phyloP scores from a whole-genome alignment of 2,113 vertebrate genomes.

The Buteo buteo region DNA sequence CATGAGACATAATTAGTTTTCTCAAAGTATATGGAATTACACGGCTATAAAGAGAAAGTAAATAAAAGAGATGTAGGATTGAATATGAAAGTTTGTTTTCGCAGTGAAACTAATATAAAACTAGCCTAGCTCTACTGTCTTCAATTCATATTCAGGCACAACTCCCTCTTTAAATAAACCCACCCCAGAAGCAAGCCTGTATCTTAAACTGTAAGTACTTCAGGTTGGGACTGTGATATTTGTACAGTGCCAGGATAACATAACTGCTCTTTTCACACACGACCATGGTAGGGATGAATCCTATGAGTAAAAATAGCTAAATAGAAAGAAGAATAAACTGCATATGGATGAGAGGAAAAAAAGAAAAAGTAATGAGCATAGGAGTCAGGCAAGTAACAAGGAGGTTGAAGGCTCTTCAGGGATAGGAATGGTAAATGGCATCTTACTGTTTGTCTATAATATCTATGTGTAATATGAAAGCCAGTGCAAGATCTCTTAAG shows the following conservation, averaged over 20 bases:
- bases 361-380: neutral
- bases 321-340: neutral
- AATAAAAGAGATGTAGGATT: neutral
- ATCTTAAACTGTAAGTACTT: conserved; percentile 12
- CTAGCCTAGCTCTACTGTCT: neutral
- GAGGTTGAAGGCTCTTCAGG: conserved; percentile 25
- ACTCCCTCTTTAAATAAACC: conserved; percentile 37
- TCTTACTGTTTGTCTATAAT: neutral
- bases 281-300: neutral
- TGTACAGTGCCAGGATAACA: conserved; percentile 10
- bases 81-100: conserved; percentile 4
- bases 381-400: neutral
- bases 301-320: conserved; percentile 2
- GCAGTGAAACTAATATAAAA: neutral
- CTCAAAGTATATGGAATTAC: conserved; percentile 24
- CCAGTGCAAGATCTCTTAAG: neutral
- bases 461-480: neutral
- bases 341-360: neutral
- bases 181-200: neutral
- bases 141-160: neutral
- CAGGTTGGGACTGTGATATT: conserved; percentile 7
- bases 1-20: conserved; percentile 33
- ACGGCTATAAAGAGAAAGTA: conserved; percentile 13
- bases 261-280: neutral
- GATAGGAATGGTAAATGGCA: conserved; percentile 39